Evolutionary conservation across 2,113 vertebrate species (phyloP).

Genomic region (Nothocercus nigrocapillus): DNA sequence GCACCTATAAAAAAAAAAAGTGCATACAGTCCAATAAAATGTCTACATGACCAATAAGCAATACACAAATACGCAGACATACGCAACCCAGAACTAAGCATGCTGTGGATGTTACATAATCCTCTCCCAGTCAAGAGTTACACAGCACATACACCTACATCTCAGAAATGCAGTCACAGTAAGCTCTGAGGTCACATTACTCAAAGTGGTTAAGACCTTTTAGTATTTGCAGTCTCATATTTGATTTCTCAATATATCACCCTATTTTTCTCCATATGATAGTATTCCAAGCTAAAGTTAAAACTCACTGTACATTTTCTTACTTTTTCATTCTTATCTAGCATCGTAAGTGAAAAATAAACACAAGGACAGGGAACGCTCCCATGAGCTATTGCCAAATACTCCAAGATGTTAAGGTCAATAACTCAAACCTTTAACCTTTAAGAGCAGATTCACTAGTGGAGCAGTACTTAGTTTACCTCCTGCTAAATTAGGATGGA

Average conservation of each 20-base stretch:
- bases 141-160: background rate
- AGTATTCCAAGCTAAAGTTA: background rate
- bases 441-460: background rate
- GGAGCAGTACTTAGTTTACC: background rate
- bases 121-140: background rate
- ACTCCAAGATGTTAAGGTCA: background rate
- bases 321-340: background rate
- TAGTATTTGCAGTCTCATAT: background rate
- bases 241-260: background rate
- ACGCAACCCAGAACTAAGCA: background rate
- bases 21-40: background rate
- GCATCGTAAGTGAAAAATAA: background rate
- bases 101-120: accelerated
- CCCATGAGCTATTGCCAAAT: background rate
- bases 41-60: background rate
- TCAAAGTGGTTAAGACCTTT: background rate
- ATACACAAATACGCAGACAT: background rate
- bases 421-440: background rate
- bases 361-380: background rate
- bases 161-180: background rate
- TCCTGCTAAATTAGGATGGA: background rate
- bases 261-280: background rate
- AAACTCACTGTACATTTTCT: background rate
- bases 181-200: background rate
- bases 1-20: background rate